A percentile compares a stretch with the other conserved stretches of the same genome.
Evolutionary conservation across 2,888 invertebrate species (phyloP).

Genomic region (Pollenia angustigena): DNA sequence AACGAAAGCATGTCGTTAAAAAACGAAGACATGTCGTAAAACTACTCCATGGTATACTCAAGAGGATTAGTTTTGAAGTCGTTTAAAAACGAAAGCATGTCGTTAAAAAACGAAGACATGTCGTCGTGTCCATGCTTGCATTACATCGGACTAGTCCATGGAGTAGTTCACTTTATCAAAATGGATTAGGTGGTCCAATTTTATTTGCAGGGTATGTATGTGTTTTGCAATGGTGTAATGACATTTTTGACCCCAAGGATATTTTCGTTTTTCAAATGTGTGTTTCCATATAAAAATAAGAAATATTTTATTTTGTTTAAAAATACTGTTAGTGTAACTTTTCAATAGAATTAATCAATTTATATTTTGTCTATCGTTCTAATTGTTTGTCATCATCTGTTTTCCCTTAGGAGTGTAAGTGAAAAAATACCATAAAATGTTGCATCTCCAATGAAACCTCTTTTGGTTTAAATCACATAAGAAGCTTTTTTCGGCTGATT

Average conservation of each 20-base stretch:
- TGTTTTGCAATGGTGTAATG: slow-evolving; percentile 30
- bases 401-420: not conserved
- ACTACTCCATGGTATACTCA: too few species aligned
- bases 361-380: not conserved
- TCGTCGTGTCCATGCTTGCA: too few species aligned
- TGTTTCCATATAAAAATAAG: not conserved
- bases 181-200: too few species aligned
- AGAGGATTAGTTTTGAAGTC: too few species aligned
- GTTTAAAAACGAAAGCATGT: too few species aligned
- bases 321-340: not conserved
- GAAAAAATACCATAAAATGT: not conserved
- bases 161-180: too few species aligned
- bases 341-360: slow-evolving; percentile 2
- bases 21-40: too few species aligned
- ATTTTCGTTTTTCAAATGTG: slow-evolving; percentile 18
- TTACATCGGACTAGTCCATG: too few species aligned
- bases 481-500: too few species aligned
- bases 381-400: slow-evolving; percentile 19
- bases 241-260: slow-evolving; percentile 41
- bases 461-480: not conserved
- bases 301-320: not conserved
- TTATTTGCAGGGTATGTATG: too few species aligned
- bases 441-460: not conserved
- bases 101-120: too few species aligned
- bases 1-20: too few species aligned